A percentile compares a stretch with the other conserved stretches of the same genome.
phyloP scores from a whole-genome alignment of 2,888 invertebrate species.

The Marasmarcha lunaedactyla region DNA sequence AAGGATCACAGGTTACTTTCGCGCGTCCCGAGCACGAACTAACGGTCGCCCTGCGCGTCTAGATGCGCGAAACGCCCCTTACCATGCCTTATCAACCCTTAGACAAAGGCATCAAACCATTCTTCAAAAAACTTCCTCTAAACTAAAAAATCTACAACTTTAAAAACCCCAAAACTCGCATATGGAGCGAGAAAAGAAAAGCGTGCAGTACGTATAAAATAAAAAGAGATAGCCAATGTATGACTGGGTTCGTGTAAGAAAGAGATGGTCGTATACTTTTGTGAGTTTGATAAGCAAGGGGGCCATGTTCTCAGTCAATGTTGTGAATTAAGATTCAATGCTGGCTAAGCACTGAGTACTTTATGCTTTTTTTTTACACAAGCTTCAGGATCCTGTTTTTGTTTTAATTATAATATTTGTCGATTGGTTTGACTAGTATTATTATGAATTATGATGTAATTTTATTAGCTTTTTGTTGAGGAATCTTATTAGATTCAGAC shows the following conservation, averaged over 20 bases:
- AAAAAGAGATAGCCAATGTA: background rate
- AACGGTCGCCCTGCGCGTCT: conserved; percentile 13
- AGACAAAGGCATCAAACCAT: background rate
- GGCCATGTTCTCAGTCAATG: conserved; percentile 67
- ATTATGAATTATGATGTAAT: conserved; percentile 3
- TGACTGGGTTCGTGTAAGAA: background rate
- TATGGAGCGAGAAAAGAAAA: background rate
- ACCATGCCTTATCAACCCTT: background rate
- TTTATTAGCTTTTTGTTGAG: no score
- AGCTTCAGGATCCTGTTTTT: no score
- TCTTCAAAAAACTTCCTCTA: background rate
- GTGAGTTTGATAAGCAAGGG: conserved; percentile 70
- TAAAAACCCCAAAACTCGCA: background rate
- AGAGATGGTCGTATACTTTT: conserved; percentile 31
- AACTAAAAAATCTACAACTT: background rate
- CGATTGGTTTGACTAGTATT: conserved; percentile 8
- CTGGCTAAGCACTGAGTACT: conserved; percentile 30
- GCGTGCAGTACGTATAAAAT: conserved; percentile 2
- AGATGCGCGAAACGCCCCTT: background rate
- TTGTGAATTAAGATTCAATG: conserved; percentile 68
- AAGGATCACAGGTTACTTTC: conserved; percentile 33
- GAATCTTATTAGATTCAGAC: conserved; percentile 14
- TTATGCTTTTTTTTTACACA: conserved; percentile 21
- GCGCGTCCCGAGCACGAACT: conserved; percentile 42
- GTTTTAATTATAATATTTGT: no score